Evolutionary conservation across 2,888 invertebrate genomes (phyloP).

Genomic region (Alentia gelatinosa): DNA sequence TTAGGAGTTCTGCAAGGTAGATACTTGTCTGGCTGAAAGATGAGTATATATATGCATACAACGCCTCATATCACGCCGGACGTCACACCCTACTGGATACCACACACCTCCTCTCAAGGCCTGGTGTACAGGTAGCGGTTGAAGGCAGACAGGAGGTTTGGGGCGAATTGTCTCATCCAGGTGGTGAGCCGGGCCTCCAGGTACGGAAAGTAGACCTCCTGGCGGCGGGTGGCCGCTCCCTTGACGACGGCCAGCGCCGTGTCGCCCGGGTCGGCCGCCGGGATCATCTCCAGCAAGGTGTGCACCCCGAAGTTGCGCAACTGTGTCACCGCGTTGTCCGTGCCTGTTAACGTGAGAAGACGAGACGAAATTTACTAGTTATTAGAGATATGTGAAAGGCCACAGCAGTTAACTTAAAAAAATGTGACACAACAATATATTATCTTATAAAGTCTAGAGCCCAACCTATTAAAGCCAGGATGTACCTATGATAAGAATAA

Average conservation of each 20-base stretch:
- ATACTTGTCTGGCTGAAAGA: too few relatives aligned
- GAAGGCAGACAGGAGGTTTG: constrained; percentile 41
- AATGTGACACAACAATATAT: too few relatives aligned
- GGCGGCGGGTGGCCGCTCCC: constrained; percentile 69
- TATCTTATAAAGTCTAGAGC: too few relatives aligned
- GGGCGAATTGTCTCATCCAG: constrained; percentile 52
- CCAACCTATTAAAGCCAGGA: too few relatives aligned
- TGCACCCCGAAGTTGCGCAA: constrained; percentile 68
- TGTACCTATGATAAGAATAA: too few relatives aligned
- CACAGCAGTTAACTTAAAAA: too few relatives aligned
- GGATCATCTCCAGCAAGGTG: constrained; percentile 65
- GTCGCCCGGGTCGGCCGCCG: constrained; percentile 71
- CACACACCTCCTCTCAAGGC: too few relatives aligned
- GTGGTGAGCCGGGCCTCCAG: constrained; percentile 48
- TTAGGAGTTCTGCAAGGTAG: too few relatives aligned
- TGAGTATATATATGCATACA: too few relatives aligned
- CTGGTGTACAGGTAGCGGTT: constrained; percentile 54
- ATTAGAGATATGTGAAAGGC: too few relatives aligned
- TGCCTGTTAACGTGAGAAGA: constrained; percentile 67
- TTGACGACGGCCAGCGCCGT: constrained; percentile 74
- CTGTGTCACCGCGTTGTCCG: constrained; percentile 72
- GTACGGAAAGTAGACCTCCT: constrained; percentile 74
- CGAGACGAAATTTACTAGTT: neutral
- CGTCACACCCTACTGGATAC: too few relatives aligned
- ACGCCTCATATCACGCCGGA: too few relatives aligned